These are phyloP conservation scores for Anastrepha ludens DNA, from an alignment of 1,140 invertebrate genomes.

Conservation along the genomic window DNA sequence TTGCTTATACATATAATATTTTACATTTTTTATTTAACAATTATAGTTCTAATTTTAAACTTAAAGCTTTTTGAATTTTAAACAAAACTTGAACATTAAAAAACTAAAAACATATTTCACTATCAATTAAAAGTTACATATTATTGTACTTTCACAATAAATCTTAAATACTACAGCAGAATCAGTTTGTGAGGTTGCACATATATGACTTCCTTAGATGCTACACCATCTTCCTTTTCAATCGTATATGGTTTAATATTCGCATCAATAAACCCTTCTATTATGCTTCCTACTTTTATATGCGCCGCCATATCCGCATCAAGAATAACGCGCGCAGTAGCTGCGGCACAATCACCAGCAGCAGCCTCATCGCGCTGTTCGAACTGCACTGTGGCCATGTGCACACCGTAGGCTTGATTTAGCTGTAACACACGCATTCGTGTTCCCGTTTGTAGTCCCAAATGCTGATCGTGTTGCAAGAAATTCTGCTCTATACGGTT, in stretches of 20 bases:
- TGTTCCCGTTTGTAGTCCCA: conserved; percentile 20
- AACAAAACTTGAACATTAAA: no score
- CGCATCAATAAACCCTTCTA: conserved; percentile 54
- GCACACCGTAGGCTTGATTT: not conserved
- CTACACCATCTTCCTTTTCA: not conserved
- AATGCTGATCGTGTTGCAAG: conserved; percentile 51
- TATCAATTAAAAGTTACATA: not conserved
- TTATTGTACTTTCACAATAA: not conserved
- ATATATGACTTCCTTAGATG: conserved; percentile 20
- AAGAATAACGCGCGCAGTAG: conserved; percentile 11
- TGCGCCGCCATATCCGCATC: not conserved
- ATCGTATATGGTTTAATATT: conserved; percentile 21
- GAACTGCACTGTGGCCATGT: conserved; percentile 45
- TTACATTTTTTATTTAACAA: no score
- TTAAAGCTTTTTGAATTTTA: no score
- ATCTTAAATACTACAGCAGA: conserved; percentile 37
- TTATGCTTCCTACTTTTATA: conserved; percentile 21
- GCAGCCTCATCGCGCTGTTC: not conserved
- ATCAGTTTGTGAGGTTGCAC: conserved; percentile 55
- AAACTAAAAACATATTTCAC: no score
- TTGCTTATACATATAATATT: no score
- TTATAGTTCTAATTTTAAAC: no score
- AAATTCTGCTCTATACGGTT: conserved; percentile 13
- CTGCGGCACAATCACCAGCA: not conserved
- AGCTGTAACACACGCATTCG: conserved; percentile 14